Evolutionary conservation across 2,888 invertebrate species (phyloP).

Genomic region (Polylopha cassiicola): DNA sequence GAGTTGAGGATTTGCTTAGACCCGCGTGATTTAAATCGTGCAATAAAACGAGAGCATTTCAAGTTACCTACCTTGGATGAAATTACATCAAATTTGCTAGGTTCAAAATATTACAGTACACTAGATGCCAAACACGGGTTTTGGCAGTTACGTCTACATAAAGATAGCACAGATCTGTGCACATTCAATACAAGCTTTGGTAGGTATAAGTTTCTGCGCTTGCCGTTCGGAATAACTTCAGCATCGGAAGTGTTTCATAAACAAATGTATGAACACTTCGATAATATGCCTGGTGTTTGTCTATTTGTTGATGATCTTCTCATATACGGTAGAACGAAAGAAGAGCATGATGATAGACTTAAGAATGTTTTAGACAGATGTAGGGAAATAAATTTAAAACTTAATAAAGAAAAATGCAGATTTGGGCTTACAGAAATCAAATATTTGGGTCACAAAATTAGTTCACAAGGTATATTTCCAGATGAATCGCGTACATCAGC

Average conservation of each 20-base stretch:
- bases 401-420: background rate
- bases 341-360: background rate
- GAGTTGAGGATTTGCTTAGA: conserved; percentile 11
- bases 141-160: conserved; percentile 14
- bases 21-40: conserved; percentile 14
- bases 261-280: background rate
- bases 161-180: conserved; percentile 14
- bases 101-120: conserved; percentile 17
- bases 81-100: conserved; percentile 18
- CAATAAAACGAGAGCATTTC: conserved; percentile 23
- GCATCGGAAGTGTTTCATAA: conserved; percentile 19
- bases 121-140: conserved; percentile 19
- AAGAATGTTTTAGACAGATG: background rate
- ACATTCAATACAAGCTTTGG: conserved; percentile 21
- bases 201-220: conserved; percentile 16
- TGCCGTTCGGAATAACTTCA: conserved; percentile 19
- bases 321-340: too few species aligned
- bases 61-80: conserved; percentile 22
- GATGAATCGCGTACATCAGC: conserved; percentile 4
- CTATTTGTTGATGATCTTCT: background rate
- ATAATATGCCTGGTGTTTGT: background rate
- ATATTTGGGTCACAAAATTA: background rate
- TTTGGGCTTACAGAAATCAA: background rate
- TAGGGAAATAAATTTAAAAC: background rate
- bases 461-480: conserved; percentile 1